Base-by-base conservation (phyloP, 2,888 invertebrate genomes). In the Saturnia japonica region DNA sequence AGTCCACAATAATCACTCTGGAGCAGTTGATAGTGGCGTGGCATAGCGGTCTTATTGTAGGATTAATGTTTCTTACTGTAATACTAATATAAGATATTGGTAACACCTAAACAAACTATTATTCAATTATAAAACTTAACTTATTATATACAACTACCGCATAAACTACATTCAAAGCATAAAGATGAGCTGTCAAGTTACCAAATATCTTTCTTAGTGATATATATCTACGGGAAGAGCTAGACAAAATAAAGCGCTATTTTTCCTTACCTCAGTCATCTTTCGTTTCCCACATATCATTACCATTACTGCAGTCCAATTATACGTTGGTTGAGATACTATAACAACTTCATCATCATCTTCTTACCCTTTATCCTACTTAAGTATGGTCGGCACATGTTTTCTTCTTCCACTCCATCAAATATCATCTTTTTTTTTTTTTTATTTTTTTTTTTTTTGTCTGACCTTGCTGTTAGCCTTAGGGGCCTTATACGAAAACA, bases 31-130 rank as follows among this genome's bases (percentile, higher is more conserved):
- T 19, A n/a, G 22, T 57, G 7, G n/a, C 9, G 22, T 57, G 7
- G n/a, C 9, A 64, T 40, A 19, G 40, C 64, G 40, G n/a, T 9
- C 40, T 64, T 22, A 64, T n/a, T 11, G n/a, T 64, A 64, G 40
- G 64, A 64, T 64, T 40, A 64, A 64, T 64, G 64, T 64, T 22
- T 40, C 40, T n/a, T 9, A 9, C n/a, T 22, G n/a, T 40, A n/a
- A 64, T 40, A 64, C 40, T 64, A 64, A 64, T 19, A n/a, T 64
- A 40, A 2, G 25, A 60, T 28, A 28, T 60, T 22, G 25, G 14
- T 14, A 60, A 1, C 14, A 28, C 25, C 25, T 25, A n/a, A 54
- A 54, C 19, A 57, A 7, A 57, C 57, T 28, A 25, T 19, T 60
- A 28, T 22, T 54, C 19, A 0, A n/a, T 11, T 54, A 8, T 11